Evolutionary conservation across 2,113 vertebrate species (phyloP), one percentile per base, ranked within the genome.

Genomic region (Sinocyclocheilus rhinocerous): DNA sequence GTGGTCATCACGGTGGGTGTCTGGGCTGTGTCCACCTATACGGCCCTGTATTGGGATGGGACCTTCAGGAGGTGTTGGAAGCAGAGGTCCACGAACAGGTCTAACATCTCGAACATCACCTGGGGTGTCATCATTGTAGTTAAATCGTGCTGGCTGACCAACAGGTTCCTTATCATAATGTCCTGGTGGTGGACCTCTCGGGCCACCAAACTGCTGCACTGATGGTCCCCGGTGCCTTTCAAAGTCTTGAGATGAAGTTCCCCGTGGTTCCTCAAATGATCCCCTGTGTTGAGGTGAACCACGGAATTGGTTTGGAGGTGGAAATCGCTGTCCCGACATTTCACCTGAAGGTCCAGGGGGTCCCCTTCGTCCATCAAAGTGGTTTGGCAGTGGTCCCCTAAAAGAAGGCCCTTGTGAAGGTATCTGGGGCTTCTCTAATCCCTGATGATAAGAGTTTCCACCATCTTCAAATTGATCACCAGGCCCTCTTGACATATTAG

Each of bases 201-300:
- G 95, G 55, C 94, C 95, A 45, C 95, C 94, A 91, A 97, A 99
- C 36, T 93, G 94, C 4, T 94, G 92, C 0, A 96, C 93, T 0
- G 90, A 91, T 79, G 93, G 94, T 3, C 95, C 95, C 84, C 97
- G 93, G 76, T 92, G 95, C 59, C 94, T 95, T 59, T 95, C 91
- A 76, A 96, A 96, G n/a, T 96, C 96, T 85, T 94, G 95, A 26
- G 95, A 93, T 20, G 92, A 93, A 55, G 90, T 91, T 2, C 93
- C 96, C 83, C 96, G 91, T 73, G 93, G 95, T 10, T 98, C 97
- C 8, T 98, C 96, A 90, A 97, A 98, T 85, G 96, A 95, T 29
- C 96, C 95, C 89, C 96, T 92, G 84, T 97, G 96, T 9, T 91
- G 92, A 61, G 95, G 94, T 69, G 95, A 95, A 50, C 94, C 93